Evolutionary conservation across 2,888 invertebrate genomes (phyloP).

Genomic region (Caenorhabditis sinica): DNA sequence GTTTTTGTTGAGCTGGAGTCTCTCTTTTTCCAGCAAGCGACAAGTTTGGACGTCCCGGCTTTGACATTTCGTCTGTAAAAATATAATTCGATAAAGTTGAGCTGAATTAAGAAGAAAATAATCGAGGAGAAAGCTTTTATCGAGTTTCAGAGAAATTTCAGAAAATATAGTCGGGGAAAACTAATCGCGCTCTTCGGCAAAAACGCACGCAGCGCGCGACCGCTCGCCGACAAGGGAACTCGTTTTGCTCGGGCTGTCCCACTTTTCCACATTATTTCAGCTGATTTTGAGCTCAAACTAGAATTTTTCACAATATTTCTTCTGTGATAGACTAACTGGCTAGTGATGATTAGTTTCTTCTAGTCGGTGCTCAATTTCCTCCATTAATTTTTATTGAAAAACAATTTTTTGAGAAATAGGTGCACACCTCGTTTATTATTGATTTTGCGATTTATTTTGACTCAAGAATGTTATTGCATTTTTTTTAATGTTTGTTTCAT

Average conservation of each 20-base stretch:
- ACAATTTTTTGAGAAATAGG: neutral
- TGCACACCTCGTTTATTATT: neutral
- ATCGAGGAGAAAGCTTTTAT: neutral
- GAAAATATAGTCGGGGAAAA: neutral
- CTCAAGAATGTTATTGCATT: neutral
- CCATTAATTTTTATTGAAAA: too few relatives aligned
- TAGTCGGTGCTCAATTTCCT: too few relatives aligned
- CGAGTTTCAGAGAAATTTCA: constrained; percentile 19
- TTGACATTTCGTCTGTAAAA: constrained; percentile 53
- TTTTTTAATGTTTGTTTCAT: neutral
- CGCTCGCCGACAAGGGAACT: constrained; percentile 42
- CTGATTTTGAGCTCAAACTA: neutral
- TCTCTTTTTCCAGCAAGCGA: constrained; percentile 71
- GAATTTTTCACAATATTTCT: too few relatives aligned
- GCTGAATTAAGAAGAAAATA: neutral
- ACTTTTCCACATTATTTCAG: constrained; percentile 30
- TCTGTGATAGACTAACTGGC: too few relatives aligned
- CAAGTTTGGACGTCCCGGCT: constrained; percentile 70
- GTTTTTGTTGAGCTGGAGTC: constrained; percentile 28
- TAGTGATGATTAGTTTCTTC: too few relatives aligned
- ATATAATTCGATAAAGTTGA: neutral
- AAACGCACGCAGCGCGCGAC: constrained; percentile 32
- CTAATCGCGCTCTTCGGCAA: constrained; percentile 37
- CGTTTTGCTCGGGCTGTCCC: constrained; percentile 52
- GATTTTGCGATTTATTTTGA: neutral